Conservation (phyloP, 1,140 invertebrate genomes). For the Plutomurus gul region DNA sequence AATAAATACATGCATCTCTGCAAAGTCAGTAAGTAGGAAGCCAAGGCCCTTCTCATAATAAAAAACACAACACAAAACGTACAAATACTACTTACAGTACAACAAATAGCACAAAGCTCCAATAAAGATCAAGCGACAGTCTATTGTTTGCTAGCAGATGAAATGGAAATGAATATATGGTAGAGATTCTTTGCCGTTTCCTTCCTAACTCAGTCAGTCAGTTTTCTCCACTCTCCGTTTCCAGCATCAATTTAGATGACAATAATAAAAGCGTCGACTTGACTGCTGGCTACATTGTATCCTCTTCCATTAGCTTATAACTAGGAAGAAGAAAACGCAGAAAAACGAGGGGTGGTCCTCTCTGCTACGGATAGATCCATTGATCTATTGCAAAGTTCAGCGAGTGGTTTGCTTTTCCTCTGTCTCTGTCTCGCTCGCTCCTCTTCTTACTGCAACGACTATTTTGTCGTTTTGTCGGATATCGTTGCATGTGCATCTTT, state of each 20-base stretch:
- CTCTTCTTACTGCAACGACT: no score
- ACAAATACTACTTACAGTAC: no score
- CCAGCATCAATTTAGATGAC: slow-evolving; percentile 16
- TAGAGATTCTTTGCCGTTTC: slow-evolving; percentile 14
- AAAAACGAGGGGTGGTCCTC: slow-evolving; percentile 19
- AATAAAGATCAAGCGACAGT: background rate
- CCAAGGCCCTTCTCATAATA: slow-evolving; percentile 2
- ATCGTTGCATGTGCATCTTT: no score
- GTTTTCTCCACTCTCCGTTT: background rate
- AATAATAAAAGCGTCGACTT: slow-evolving; percentile 2
- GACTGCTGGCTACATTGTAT: background rate
- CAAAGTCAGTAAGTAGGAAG: background rate
- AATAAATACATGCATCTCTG: slow-evolving; percentile 9
- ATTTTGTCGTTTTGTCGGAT: background rate
- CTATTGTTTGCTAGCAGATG: slow-evolving; percentile 17
- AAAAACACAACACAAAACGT: slow-evolving; percentile 5
- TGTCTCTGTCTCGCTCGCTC: no score
- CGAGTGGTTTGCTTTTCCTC: background rate
- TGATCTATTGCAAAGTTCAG: slow-evolving; percentile 22
- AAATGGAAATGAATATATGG: slow-evolving; percentile 28
- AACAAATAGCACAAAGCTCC: background rate
- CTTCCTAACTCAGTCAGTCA: slow-evolving; percentile 3
- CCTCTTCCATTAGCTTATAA: background rate
- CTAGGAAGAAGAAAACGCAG: background rate
- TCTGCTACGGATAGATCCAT: slow-evolving; percentile 4